Percentiles rank a stretch among this genome's conserved stretches.
These are phyloP conservation scores for Chrysomallon squamiferum DNA, from an alignment of 1,140 invertebrate species.

Conservation along the genomic window DNA sequence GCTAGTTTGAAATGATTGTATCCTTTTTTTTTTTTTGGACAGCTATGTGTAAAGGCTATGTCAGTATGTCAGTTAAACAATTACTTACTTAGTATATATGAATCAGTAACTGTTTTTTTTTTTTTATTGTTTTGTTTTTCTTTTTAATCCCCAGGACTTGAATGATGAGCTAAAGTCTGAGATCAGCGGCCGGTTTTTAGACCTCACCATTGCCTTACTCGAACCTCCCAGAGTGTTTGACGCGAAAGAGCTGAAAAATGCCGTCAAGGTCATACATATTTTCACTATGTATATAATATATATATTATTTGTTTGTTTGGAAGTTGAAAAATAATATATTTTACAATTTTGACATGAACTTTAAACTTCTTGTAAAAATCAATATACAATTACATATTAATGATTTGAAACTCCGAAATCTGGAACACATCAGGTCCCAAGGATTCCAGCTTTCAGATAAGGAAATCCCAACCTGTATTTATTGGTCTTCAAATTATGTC, in stretches of 20 bases:
- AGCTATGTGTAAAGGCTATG: background rate
- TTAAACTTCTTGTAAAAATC: too few species aligned
- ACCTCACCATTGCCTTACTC: slow-evolving; percentile 34
- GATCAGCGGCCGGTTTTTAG: slow-evolving; percentile 41
- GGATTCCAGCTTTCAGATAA: too few species aligned
- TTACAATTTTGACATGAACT: too few species aligned
- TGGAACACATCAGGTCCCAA: too few species aligned
- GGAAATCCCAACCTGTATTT: too few species aligned
- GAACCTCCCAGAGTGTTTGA: slow-evolving; percentile 66
- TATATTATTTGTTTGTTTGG: too few species aligned
- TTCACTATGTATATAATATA: too few species aligned
- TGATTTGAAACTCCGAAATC: too few species aligned
- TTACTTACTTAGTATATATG: background rate
- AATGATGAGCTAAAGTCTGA: slow-evolving; percentile 42
- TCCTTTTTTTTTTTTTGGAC: background rate
- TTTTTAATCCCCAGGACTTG: slow-evolving; percentile 34
- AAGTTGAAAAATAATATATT: too few species aligned
- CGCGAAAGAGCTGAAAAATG: slow-evolving; percentile 85
- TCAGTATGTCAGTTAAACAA: background rate
- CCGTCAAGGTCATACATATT: slow-evolving; percentile 75
- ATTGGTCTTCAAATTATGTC: too few species aligned
- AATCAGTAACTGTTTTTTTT: background rate
- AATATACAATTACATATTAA: too few species aligned
- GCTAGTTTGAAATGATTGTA: background rate
- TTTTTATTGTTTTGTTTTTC: background rate